These are phyloP conservation scores for Myiozetetes cayanensis DNA, from an alignment of 2,113 vertebrate species.

Conservation along the genomic window DNA sequence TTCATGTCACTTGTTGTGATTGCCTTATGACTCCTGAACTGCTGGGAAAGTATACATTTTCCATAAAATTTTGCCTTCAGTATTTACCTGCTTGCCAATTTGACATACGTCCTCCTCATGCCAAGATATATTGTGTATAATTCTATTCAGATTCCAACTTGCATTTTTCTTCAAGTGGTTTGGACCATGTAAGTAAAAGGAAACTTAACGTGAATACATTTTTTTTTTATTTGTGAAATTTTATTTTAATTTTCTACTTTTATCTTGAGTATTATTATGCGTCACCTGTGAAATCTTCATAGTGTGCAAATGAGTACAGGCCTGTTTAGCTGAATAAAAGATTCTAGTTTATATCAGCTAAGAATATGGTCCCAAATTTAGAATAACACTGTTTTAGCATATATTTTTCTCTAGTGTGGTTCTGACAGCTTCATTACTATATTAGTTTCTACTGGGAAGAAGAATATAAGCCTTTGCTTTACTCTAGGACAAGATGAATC, in stretches of 20 bases:
- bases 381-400: neutral
- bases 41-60: neutral
- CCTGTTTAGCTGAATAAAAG: neutral
- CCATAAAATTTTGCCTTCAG: neutral
- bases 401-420: neutral
- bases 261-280: neutral
- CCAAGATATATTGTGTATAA: neutral
- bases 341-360: neutral
- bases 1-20: neutral
- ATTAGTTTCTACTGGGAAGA: neutral
- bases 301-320: neutral
- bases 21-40: neutral
- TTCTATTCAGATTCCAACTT: neutral
- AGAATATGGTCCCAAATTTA: neutral
- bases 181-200: neutral
- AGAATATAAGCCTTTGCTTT: neutral
- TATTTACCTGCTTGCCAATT: constrained; percentile 12
- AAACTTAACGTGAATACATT: neutral
- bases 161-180: neutral
- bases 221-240: neutral
- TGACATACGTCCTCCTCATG: neutral
- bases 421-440: neutral
- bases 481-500: neutral
- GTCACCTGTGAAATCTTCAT: neutral
- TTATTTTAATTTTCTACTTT: neutral